Evolutionary conservation across 2,113 vertebrate species (phyloP), one percentile per base, ranked within the genome.

Genomic region (Perca schrenkii): DNA sequence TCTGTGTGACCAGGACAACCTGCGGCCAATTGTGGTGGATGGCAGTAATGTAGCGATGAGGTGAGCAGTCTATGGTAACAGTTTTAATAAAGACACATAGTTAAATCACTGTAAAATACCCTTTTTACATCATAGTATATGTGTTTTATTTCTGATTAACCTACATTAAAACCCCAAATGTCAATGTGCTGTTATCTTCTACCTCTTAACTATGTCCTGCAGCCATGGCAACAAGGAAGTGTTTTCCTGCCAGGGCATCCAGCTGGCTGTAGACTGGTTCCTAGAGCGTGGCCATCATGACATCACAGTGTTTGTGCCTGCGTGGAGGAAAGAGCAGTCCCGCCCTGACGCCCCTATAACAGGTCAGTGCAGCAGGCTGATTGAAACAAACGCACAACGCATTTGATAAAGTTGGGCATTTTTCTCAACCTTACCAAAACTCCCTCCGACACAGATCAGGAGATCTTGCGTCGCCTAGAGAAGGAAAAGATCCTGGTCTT

Each of bases 211-310:
- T 46, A 1, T 70, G n/a, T 73, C 63, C 40, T 95, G 91, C 91
- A 99, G 98, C 94, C 98, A 99, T 0, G 98, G 98, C 91, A 99
- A 99, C 96, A 99, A 99, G 93, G 98, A 99, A 94, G 97, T 99
- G 34, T 99, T 99, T 94, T 99, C 98, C 81, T 99, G 98, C 94
- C 97, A 97, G 88, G 98, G 98, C 88, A 99, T 99, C 93, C 97
- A 97, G 92, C 89, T 99, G 91, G 97, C 98, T 8, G 98, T 99
- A 34, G 97, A 98, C 72, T 99, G 98, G 98, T 99, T 99, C 94
- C 94, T 98, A 85, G 97, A 99, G 92, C 97, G 97, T 53, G 97
- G 97, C 67, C 98, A 99, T 92, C 97, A 97, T 88, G 97, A 98
- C 90, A 88, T 99, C 71, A 99, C 98, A 0, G 98, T 99, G 82